Evolutionary conservation across 1,140 invertebrate species (phyloP), one percentile per base, ranked within the genome.

Genomic region (Atta cephalotes): DNA sequence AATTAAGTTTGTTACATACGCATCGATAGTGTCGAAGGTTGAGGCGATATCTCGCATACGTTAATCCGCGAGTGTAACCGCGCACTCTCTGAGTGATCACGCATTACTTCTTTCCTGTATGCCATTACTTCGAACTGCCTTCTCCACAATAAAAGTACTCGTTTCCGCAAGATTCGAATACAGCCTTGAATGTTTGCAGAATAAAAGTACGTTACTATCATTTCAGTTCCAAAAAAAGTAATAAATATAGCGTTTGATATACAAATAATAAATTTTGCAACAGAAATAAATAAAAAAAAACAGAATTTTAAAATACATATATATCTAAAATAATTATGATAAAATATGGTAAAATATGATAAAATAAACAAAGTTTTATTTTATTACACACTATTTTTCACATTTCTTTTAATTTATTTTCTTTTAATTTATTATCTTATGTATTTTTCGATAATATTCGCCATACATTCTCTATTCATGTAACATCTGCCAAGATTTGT

Each of bases 1-100:
- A 89, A 89, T 89, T 86, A 86, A 89, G 82, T 86, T 89, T 28
- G 72, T 60, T 39, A 31, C 87, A 63, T 53, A 56, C 9, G 21
- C 25, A 35, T 45, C 25, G 76, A 72, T 21, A n/a, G 18, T 82
- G 66, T 60, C 68, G 80, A 82, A 82, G 80, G 68, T 74, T 74
- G 35, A 49, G 12, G 14, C 56, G 35, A n/a, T 72, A 82, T 72
- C 51, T 45, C 79, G 79, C 78, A 60, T 58, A 71, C 58, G 62
- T 70, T 80, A 80, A 70, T 78, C 58, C 39, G 21, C 58, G 5
- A 58, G 28, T 14, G 51, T 68, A 72, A 53, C 18, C 45, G 51
- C 45, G 51, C 28, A 16, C 49, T 31, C 72, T 39, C 12, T 14
- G 35, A 76, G 51, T 18, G 49, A 25, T 53, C 66, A 70, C 45